Base-by-base conservation (phyloP, 2,113 vertebrate genomes). In the Percina caprodes region DNA sequence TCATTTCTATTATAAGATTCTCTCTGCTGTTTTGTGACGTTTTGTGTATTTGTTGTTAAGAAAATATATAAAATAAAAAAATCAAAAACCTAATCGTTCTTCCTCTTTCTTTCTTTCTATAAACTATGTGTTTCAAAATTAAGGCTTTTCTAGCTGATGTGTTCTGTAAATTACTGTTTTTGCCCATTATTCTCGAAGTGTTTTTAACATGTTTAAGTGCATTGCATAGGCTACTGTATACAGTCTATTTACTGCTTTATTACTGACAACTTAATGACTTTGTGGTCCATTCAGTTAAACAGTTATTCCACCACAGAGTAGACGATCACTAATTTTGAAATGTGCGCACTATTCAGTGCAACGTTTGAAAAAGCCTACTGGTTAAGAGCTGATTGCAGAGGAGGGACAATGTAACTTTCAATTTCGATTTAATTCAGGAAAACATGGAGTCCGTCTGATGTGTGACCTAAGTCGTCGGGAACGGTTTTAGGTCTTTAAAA, bases 341-440 rank as follows among this genome's bases (percentile, higher is more conserved):
- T 39, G 54, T 51, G 26, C 1, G 30, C 8, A 3, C 21, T 8
- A 1, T 62, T 39, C 12, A 24, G 16, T 26, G 7, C 24, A 1
- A 5, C 60, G 21, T 9, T 42, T 54, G 7, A 24, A 51, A 35
- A 1, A 11, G 39, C 39, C 9, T 3, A 52, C 48, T 10, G 8
- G 45, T 59, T 19, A 2, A 9, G 59, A 7, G 51, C 56, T 65
- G 35, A 0, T 0, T 12, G 39, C 49, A 45, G 76, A 33, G 68
- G 72, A 65, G 74, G 52, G 3, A 46, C 59, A 6, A 1, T 10
- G 83, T 63, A 33, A 89, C 73, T 91, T 91, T 91, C 90, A 72
- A 19, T 91, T 92, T 91, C 83, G 74, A 6, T 72, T 61, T 35
- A 1, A 51, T 7, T 18, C 12, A 56, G 12, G 13, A 21, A 46